A percentile compares a stretch with the other conserved stretches of the same genome.
phyloP scores from a whole-genome alignment of 2,888 invertebrate genomes.

The Ferdinandea cuprea region DNA sequence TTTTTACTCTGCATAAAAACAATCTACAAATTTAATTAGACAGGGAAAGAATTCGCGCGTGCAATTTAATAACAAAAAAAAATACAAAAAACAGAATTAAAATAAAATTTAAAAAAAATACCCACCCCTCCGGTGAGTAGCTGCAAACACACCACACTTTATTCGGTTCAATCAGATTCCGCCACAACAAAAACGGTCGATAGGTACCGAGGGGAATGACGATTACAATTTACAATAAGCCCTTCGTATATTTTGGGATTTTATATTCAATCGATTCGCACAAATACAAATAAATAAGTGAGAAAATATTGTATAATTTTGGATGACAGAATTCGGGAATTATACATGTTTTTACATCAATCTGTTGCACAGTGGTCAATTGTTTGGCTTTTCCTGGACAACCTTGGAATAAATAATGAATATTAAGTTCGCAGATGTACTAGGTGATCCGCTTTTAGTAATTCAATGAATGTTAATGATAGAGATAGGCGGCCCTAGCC shows the following conservation, averaged over 20 bases:
- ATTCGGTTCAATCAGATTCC: conserved; percentile 57
- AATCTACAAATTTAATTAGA: conserved; percentile 74
- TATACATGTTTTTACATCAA: conserved; percentile 47
- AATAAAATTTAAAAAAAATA: conserved; percentile 14
- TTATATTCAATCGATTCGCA: conserved; percentile 30
- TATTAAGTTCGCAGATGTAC: too few species aligned
- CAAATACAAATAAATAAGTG: conserved; percentile 50
- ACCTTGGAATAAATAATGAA: too few species aligned
- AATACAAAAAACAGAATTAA: too few species aligned
- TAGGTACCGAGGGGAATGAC: conserved; percentile 11
- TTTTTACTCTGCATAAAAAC: conserved; percentile 73
- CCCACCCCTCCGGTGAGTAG: not conserved
- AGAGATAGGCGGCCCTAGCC: too few species aligned
- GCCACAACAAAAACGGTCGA: conserved; percentile 7
- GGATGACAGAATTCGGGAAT: conserved; percentile 18
- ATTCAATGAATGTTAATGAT: too few species aligned
- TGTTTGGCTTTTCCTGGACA: too few species aligned
- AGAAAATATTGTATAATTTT: conserved; percentile 60
- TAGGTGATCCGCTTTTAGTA: too few species aligned
- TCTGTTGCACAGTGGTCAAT: not conserved
- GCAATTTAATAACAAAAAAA: conserved; percentile 22
- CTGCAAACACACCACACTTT: conserved; percentile 10
- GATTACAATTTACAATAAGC: conserved; percentile 69
- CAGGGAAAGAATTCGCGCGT: conserved; percentile 67
- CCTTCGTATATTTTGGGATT: conserved; percentile 12